Evolutionary conservation across 2,113 vertebrate genomes (phyloP).

Genomic region (Corydoras maculifer): DNA sequence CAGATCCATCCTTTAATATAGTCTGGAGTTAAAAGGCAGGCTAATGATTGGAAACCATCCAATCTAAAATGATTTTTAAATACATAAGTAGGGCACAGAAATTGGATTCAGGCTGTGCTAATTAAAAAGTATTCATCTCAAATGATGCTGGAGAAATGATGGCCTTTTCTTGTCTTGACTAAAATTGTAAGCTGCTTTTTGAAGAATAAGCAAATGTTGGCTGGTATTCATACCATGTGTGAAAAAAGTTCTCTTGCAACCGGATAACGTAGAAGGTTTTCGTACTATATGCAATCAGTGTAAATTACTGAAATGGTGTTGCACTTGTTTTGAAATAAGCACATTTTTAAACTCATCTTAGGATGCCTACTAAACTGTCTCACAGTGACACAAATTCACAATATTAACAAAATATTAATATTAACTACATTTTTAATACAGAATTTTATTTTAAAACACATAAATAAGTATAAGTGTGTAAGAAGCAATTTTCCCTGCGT

Average conservation of each 20-base stretch:
- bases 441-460: too few relatives aligned
- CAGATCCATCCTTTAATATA: conserved; percentile 20
- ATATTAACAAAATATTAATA: too few relatives aligned
- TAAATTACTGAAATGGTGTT: too few relatives aligned
- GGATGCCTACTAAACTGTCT: too few relatives aligned
- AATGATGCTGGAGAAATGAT: conserved; percentile 31
- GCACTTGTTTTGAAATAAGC: too few relatives aligned
- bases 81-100: conserved; percentile 25
- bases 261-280: not conserved
- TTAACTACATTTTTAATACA: too few relatives aligned
- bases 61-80: conserved; percentile 38
- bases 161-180: conserved; percentile 6
- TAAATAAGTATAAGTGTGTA: too few relatives aligned
- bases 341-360: too few relatives aligned
- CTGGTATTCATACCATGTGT: not conserved
- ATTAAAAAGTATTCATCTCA: conserved; percentile 36
- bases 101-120: conserved; percentile 34
- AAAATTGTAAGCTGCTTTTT: not conserved
- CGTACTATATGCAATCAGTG: too few relatives aligned
- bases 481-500: too few relatives aligned
- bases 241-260: not conserved
- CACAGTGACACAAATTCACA: too few relatives aligned
- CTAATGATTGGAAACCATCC: conserved; percentile 35
- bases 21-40: conserved; percentile 24
- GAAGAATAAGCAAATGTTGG: conserved; percentile 3